Base-by-base conservation (phyloP, 2,888 invertebrate genomes). In the Hydriomena furcata region DNA sequence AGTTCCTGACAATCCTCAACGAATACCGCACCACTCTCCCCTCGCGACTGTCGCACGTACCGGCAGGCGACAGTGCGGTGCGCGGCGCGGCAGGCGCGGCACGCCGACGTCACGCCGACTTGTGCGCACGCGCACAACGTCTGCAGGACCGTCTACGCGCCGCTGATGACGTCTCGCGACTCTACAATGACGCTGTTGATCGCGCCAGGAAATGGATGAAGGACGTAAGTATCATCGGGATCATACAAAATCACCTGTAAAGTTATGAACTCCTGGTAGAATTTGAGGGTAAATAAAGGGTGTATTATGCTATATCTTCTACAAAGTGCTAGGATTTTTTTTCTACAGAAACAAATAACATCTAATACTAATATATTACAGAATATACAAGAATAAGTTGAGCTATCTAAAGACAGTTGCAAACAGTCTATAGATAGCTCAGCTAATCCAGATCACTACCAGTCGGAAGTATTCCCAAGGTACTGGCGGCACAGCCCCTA, bases 1-100 rank as follows among this genome's bases (percentile, higher is more conserved):
- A 97, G 65, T 97, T 96, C 85, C 90, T 97, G 5, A 92, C 93
- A 10, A 91, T 94, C 27, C 91, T 98, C 24, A 98, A 98, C 86
- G 96, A 97, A 60, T 97, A 96, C 91, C 94, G 97, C 59, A 96
- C 96, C 0, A 92, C 94, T 10, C 82, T 97, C 11, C 97, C 97
- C 1, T 94, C 96, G 20, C 94, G 97, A 0, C 85, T 97, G 52
- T 93, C 96, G 0, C 96, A 96, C 80, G 92, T 97, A 43, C 93
- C 94, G 63, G 93, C 94, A 0, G 86, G 92, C 0, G 94, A 94
- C 30, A 93, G 94, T 63, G 94, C 94, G 1, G 95, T 97, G 36
- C 94, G 95, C 30, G 95, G 93, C 68, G 94, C 94, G 71, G 96
- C 97, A 0, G 94, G 94, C 1, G 88, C 94, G 12, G 95, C 97